Evolutionary conservation across 2,797 vertebrate species (phyloP), one percentile per base, ranked within the genome.

Genomic region (Rousettus madagascariensis): DNA sequence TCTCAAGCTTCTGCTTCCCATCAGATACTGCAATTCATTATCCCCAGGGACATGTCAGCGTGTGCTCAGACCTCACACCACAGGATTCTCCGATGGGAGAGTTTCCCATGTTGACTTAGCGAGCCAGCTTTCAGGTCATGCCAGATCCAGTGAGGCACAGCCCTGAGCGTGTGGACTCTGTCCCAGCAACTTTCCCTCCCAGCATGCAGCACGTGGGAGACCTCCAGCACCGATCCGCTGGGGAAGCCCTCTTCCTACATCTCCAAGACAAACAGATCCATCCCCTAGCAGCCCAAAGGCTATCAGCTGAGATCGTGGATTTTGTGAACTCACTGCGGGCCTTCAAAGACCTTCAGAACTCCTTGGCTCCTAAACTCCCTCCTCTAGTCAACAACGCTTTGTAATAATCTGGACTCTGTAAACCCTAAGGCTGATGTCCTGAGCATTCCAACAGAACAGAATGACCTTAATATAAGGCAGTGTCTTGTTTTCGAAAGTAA

Each of bases 401-500:
- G 5, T 36, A 74, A 63, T 72, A 61, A 22, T 15, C 77, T 22
- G n/a, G 61, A 20, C 53, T 92, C 78, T 63, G 20, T 89, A 88
- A 93, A 88, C 85, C 61, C 43, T 49, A 33, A 4, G 30, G 13
- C 53, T 79, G 17, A 11, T 46, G 33, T 28, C 49, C 57, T 71
- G 75, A 94, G 75, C 10, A 30, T 71, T 90, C 30, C 87, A 90
- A 91, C 55, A n/a, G 89, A 71, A 91, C 19, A 55, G 49, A 85
- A 83, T 79, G 55, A 55, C 26, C 63, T 68, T 80, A 78, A 66
- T 63, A 41, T 5, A 94, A 95, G 46, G 19, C 83, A 83, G 26
- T 82, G 26, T 68, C 75, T 90, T 94, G n/a, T 61, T 97, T 96
- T 89, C 68, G 7, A 78, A 96, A 83, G 69, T 84, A 85, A 92